Evolutionary conservation across 2,113 vertebrate species (phyloP).

Genomic region (Burhinus oedicnemus): DNA sequence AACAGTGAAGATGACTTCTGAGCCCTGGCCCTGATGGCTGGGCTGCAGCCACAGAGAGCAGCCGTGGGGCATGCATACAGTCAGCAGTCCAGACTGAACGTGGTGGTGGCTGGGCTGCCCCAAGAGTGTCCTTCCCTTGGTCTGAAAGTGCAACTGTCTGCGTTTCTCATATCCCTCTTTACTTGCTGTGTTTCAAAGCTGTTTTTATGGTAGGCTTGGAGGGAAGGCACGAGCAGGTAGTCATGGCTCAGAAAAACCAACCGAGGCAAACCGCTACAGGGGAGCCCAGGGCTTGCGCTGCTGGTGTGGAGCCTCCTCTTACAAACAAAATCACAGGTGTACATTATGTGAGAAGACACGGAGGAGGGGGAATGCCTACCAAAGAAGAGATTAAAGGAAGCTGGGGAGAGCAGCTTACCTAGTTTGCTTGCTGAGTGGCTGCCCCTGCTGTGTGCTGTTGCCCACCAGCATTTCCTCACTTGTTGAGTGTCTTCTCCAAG

Average conservation of each 20-base stretch:
- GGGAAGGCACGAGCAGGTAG: neutral
- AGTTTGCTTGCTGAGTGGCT: neutral
- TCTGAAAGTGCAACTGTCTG: neutral
- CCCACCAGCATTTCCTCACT: rapidly evolving
- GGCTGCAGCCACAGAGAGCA: neutral
- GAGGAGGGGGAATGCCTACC: neutral
- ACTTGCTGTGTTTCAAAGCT: neutral
- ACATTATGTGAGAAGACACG: neutral
- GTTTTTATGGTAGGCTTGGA: neutral
- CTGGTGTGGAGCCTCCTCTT: neutral
- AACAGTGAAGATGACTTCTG: neutral
- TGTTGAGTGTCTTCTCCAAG: neutral
- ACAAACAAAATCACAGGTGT: neutral
- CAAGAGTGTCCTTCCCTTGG: rapidly evolving
- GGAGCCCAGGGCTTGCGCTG: neutral
- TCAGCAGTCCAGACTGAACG: neutral
- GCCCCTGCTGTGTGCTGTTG: neutral
- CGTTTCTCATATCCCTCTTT: neutral
- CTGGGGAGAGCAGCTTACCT: neutral
- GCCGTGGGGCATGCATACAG: neutral
- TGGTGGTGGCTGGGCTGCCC: neutral
- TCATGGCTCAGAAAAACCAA: neutral
- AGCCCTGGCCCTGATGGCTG: neutral
- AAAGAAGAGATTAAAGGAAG: neutral
- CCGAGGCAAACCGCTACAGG: neutral